Conservation (phyloP, 2,888 invertebrate species). For the Diadegma fenestrale region DNA sequence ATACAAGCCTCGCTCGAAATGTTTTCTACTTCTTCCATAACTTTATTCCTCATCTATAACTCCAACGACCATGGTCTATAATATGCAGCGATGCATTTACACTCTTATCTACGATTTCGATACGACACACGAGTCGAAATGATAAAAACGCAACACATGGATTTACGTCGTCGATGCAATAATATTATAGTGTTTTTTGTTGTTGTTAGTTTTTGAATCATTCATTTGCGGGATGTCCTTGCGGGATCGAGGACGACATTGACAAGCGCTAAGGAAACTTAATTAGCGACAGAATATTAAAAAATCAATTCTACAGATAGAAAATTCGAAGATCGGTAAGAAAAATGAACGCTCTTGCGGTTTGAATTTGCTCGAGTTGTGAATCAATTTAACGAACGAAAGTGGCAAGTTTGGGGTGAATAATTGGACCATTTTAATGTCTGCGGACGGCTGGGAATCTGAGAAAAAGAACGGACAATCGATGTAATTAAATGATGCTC, state of each 20-base stretch:
- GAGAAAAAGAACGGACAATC: constrained; percentile 2
- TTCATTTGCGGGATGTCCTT: constrained; percentile 42
- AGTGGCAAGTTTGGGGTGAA: not conserved
- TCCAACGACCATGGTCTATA: constrained; percentile 36
- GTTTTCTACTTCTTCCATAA: constrained; percentile 34
- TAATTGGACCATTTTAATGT: not conserved
- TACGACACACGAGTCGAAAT: constrained; percentile 51
- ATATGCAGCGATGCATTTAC: constrained; percentile 60
- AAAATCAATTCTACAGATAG: not conserved
- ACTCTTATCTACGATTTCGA: constrained; percentile 53
- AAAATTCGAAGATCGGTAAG: not conserved
- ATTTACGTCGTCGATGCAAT: constrained; percentile 56
- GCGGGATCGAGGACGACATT: not conserved
- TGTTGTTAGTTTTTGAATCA: not conserved
- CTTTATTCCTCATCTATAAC: constrained; percentile 24
- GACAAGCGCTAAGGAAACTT: not conserved
- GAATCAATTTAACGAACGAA: not conserved
- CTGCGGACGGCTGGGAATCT: not conserved
- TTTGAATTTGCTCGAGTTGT: not conserved
- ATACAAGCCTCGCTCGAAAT: constrained; percentile 6
- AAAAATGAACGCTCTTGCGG: not conserved
- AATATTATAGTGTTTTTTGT: constrained; percentile 22
- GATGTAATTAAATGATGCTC: not conserved
- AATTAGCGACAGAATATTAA: not conserved
- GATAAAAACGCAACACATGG: constrained; percentile 55